Evolutionary conservation across 2,888 invertebrate genomes (phyloP).

Genomic region (Drosophila recens): DNA sequence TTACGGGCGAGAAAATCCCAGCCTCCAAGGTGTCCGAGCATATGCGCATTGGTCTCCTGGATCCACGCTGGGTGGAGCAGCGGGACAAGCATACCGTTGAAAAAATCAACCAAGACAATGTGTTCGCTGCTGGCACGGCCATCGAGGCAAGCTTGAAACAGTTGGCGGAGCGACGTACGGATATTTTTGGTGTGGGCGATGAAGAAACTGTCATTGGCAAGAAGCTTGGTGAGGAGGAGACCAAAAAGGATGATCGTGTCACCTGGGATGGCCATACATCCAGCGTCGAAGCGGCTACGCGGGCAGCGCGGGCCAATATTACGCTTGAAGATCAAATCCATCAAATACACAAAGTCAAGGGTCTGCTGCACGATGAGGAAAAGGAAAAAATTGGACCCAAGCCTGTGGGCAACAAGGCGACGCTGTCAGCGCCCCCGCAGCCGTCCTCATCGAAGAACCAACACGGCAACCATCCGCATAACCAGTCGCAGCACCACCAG

Average conservation of each 20-base stretch:
- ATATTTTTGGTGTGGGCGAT: slow-evolving; percentile 99
- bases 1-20: slow-evolving; percentile 98
- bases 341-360: slow-evolving; percentile 98
- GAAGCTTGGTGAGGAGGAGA: slow-evolving; percentile 96
- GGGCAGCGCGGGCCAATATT: slow-evolving; percentile 97
- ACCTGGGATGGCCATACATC: slow-evolving; percentile 99
- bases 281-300: slow-evolving; percentile 97
- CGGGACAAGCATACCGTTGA: slow-evolving; percentile 97
- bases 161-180: slow-evolving; percentile 99
- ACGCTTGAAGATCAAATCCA: slow-evolving; percentile 98
- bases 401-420: slow-evolving; percentile 87
- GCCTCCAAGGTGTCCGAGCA: slow-evolving; percentile 99
- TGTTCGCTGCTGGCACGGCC: slow-evolving; percentile 89
- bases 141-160: slow-evolving; percentile 98
- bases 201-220: slow-evolving; percentile 99
- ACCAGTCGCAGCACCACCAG: slow-evolving; percentile 67
- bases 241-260: slow-evolving; percentile 94
- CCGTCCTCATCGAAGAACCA: slow-evolving; percentile 66
- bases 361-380: slow-evolving; percentile 96
- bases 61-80: slow-evolving; percentile 99
- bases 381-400: slow-evolving; percentile 98
- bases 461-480: slow-evolving; percentile 42
- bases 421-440: slow-evolving; percentile 84
- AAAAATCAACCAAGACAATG: slow-evolving; percentile 94
- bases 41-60: slow-evolving; percentile 97